phyloP scores from a whole-genome alignment of 2,797 vertebrate genomes.

The Macroramphosus scolopax region DNA sequence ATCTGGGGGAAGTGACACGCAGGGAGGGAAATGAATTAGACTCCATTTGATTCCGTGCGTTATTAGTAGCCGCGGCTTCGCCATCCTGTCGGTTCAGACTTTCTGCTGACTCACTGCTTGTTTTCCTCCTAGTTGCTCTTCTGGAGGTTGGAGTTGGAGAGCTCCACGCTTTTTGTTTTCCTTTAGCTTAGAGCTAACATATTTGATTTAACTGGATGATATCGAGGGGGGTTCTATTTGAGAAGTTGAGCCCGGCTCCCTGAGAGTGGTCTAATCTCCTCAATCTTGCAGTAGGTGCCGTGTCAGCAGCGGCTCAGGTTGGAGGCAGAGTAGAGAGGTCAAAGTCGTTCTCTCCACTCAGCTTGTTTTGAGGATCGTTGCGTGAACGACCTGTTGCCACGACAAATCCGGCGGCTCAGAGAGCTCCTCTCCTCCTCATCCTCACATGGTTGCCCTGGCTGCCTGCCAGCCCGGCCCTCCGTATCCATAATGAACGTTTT shows the following conservation, averaged over 20 bases:
- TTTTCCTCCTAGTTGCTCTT: constrained; percentile 39
- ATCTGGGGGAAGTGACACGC: constrained; percentile 76
- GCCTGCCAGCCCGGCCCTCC: constrained; percentile 60
- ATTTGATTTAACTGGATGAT: constrained; percentile 61
- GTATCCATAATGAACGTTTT: constrained; percentile 83
- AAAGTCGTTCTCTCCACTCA: constrained; percentile 56
- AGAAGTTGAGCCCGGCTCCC: constrained; percentile 56
- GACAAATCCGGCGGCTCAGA: constrained; percentile 45
- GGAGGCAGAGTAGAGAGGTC: constrained; percentile 61
- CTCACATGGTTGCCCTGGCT: constrained; percentile 63
- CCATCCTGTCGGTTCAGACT: constrained; percentile 53
- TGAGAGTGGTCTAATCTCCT: constrained; percentile 59
- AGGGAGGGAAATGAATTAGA: constrained; percentile 78
- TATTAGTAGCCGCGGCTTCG: constrained; percentile 63
- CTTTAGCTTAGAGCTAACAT: constrained; percentile 55
- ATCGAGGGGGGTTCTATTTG: constrained; percentile 60
- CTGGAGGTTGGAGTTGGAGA: constrained; percentile 33
- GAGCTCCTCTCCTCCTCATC: constrained; percentile 53
- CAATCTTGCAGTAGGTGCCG: constrained; percentile 58
- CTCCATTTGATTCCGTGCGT: constrained; percentile 76
- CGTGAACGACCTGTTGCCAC: constrained; percentile 60
- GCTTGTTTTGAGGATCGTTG: constrained; percentile 63
- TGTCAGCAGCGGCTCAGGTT: constrained; percentile 65
- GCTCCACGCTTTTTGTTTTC: constrained; percentile 49
- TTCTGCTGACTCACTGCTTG: constrained; percentile 76